Evolutionary conservation across 2,888 invertebrate genomes (phyloP).

Genomic region (Tipula helvola): DNA sequence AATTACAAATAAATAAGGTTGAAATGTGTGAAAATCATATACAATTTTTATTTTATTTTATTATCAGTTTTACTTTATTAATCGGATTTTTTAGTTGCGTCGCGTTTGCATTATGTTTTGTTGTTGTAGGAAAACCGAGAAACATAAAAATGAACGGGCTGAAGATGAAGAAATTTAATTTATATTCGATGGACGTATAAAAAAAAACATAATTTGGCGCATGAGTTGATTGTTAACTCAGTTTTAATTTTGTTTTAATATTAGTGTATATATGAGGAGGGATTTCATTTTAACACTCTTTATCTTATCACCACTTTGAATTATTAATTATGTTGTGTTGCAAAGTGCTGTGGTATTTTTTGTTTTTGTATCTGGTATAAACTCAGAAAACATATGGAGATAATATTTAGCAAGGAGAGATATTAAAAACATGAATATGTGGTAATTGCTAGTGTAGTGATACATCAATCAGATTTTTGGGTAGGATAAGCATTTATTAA

Average conservation of each 20-base stretch:
- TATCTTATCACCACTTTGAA: neutral
- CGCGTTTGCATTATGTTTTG: neutral
- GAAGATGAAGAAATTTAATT: neutral
- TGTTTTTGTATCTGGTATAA: neutral
- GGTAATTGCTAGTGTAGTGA: neutral
- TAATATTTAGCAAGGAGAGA: neutral
- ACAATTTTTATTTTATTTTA: neutral
- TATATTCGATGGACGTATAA: neutral
- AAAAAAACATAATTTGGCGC: neutral
- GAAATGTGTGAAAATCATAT: slow-evolving; percentile 4
- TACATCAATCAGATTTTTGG: neutral
- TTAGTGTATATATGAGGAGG: neutral
- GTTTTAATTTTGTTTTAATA: neutral
- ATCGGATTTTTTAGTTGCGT: neutral
- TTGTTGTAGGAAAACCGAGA: neutral
- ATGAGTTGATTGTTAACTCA: neutral
- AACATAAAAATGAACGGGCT: neutral
- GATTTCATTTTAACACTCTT: slow-evolving; percentile 4
- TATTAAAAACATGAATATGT: neutral
- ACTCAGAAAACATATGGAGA: neutral
- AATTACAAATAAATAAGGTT: neutral
- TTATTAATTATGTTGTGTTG: neutral
- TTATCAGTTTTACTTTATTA: neutral
- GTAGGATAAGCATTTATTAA: neutral
- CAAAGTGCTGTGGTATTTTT: neutral